Base-by-base conservation (phyloP, 2,113 vertebrate species). In the Meleagris gallopavo region DNA sequence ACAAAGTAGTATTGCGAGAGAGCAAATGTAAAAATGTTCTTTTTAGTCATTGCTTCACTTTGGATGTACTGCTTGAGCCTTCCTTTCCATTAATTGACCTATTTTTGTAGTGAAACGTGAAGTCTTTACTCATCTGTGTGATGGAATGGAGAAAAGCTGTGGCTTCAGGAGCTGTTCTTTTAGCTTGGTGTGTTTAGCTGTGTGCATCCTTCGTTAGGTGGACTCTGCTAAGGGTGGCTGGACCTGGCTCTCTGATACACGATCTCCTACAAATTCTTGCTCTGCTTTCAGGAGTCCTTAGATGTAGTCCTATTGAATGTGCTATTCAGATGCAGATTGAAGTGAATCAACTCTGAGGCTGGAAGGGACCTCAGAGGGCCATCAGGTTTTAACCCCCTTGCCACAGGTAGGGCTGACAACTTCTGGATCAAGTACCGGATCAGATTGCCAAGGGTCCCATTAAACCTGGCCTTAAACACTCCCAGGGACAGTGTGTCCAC, bases 51-150 rank as follows among this genome's bases (percentile, higher is more conserved):
- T 8, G 34, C 3, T 66, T 10, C 5, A 2, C 54, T 43, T 32
- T 5, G 32, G 13, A 3, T n/a, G 11, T 10, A 3, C 65, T 45
- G 30, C n/a, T 48, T 10, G 34, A 46, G 30, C 8, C 34, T 41
- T 32, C 15, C 19, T 36, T 38, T n/a, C 65, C 32, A 5, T 24
- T 24, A 18, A 46, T 30, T 38, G 12, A 32, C 22, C 2, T 30
- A 30, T 40, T 24, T 24, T 30, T 9, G 0, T 6, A 38, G 27
- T 30, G 45, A 61, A 41, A 21, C n/a, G 3, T 13, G 0, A 2
- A 2, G 6, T 25, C 50, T 66, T 6, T 22, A 0, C 19, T 22
- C 0, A 1, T 25, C 75, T 4, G 0, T 16, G 1, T 1, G 30
- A 3, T 29, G 38, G 38, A n/a, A 24, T 0, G 7, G 79, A 19